Evolutionary conservation across 2,113 vertebrate species (phyloP).

Genomic region (Vidua chalybeata): DNA sequence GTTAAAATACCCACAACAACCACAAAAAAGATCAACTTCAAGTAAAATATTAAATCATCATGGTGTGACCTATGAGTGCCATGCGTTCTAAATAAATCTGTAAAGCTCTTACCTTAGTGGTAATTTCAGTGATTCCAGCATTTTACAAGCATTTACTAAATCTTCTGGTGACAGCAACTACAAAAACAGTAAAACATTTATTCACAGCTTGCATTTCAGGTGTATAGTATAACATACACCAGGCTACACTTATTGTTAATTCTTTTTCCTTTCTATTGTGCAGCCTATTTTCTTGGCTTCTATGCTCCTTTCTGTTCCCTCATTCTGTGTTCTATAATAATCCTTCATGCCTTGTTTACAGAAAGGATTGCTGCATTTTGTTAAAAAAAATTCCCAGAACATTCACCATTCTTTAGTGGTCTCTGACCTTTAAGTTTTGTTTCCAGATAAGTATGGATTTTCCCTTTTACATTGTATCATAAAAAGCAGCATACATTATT

Average conservation of each 20-base stretch:
- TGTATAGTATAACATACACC: not conserved
- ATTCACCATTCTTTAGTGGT: not conserved
- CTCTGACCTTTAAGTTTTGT: not conserved
- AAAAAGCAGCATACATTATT: not conserved
- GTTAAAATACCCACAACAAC: not conserved
- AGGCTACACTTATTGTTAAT: not conserved
- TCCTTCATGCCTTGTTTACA: not conserved
- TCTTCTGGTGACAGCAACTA: slow-evolving; percentile 89
- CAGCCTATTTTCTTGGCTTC: not conserved
- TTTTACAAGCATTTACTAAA: slow-evolving; percentile 93
- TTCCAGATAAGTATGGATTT: not conserved
- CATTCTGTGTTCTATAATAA: not conserved
- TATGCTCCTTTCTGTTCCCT: not conserved
- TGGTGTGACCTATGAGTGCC: not conserved
- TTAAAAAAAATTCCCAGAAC: not conserved
- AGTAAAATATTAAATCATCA: not conserved
- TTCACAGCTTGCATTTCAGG: not conserved
- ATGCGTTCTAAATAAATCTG: not conserved
- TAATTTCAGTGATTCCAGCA: slow-evolving; percentile 90
- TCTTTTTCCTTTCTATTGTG: not conserved
- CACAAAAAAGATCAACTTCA: not conserved
- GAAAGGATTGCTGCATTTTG: not conserved
- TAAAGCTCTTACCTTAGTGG: slow-evolving; percentile 84
- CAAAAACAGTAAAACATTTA: slow-evolving; percentile 14
- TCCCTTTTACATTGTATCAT: not conserved